A percentile compares a stretch with the other conserved stretches of the same genome.
These are phyloP conservation scores for Nylanderia fulva DNA, from an alignment of 1,140 invertebrate species.

Conservation along the genomic window DNA sequence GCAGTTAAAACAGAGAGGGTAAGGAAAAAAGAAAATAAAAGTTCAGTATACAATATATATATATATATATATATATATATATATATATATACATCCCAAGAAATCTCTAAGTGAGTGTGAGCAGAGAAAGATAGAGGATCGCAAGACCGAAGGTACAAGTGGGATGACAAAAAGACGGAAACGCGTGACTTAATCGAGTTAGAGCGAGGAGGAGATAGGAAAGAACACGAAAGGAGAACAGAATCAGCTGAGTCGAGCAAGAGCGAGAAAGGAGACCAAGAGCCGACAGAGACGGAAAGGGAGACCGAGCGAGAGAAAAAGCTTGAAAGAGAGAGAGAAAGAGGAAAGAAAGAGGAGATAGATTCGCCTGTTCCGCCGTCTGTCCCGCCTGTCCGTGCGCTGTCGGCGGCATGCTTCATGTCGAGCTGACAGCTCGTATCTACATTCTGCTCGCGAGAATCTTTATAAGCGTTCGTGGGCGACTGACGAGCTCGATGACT, in stretches of 20 bases:
- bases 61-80: background rate
- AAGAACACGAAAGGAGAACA: conserved; percentile 1
- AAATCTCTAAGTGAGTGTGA: conserved; percentile 47
- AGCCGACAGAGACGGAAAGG: background rate
- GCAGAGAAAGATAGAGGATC: conserved; percentile 14
- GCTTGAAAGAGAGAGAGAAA: background rate
- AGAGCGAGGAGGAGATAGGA: conserved; percentile 33
- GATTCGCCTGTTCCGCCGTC: conserved; percentile 67
- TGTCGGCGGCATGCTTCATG: conserved; percentile 76
- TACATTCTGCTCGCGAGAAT: conserved; percentile 79
- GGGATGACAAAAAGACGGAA: conserved; percentile 42
- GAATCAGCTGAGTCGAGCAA: conserved; percentile 28
- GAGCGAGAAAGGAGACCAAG: conserved; percentile 13
- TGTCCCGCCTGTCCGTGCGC: conserved; percentile 70
- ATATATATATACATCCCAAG: conserved; percentile 1
- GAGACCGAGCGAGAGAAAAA: background rate
- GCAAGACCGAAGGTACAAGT: conserved; percentile 45
- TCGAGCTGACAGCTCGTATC: conserved; percentile 79
- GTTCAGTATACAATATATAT: background rate
- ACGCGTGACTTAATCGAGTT: conserved; percentile 44
- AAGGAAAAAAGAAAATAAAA: conserved; percentile 24
- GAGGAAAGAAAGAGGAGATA: conserved; percentile 60
- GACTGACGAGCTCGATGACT: conserved; percentile 81
- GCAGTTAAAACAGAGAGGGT: conserved; percentile 30
- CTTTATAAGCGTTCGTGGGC: conserved; percentile 80